Percentiles rank a stretch among this genome's conserved stretches.
These are phyloP conservation scores for Brachionus angularis DNA, from an alignment of 1,140 invertebrate species.

Conservation along the genomic window DNA sequence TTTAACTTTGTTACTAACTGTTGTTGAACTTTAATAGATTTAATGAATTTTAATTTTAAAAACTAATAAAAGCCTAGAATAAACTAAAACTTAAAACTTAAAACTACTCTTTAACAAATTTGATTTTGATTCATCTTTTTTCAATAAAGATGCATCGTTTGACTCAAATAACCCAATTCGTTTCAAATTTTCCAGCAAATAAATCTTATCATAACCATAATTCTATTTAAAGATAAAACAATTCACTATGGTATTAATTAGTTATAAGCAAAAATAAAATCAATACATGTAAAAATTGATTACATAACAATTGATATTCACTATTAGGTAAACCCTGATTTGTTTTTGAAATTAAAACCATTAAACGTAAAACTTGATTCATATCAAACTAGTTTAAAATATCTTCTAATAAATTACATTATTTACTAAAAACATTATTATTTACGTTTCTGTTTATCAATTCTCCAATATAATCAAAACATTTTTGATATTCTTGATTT, in stretches of 20 bases:
- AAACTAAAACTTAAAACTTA: too few species aligned
- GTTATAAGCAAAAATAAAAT: neutral
- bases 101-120: constrained; percentile 13
- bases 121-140: constrained; percentile 39
- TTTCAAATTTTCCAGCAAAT: constrained; percentile 12
- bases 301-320: neutral
- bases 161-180: neutral
- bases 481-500: constrained; percentile 20
- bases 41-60: neutral
- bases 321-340: constrained; percentile 4
- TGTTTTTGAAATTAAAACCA: constrained; percentile 21
- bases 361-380: constrained; percentile 19
- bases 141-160: neutral
- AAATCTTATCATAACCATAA: constrained; percentile 33
- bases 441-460: constrained; percentile 25
- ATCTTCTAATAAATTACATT: neutral
- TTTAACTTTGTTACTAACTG: constrained; percentile 7
- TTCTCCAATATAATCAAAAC: constrained; percentile 31
- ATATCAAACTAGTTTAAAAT: constrained; percentile 20
- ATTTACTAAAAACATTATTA: neutral
- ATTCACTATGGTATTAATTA: neutral
- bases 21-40: constrained; percentile 15
- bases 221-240: neutral
- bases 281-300: constrained; percentile 31
- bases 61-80: too few species aligned